Base-by-base conservation (phyloP, 2,113 vertebrate species). In the Ia io region DNA sequence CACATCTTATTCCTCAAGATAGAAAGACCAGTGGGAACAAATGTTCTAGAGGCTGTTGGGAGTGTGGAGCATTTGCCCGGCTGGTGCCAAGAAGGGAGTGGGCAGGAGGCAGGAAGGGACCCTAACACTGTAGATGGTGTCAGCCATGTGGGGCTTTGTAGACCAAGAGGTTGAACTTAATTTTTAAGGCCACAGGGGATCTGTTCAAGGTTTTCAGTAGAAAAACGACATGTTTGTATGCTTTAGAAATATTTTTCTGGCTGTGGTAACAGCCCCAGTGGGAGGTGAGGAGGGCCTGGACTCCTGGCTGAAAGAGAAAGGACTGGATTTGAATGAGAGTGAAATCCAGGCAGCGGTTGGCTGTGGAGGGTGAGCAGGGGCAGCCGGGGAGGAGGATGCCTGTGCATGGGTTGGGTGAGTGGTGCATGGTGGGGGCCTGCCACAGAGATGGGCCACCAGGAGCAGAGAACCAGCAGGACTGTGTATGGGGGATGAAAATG, bases 401-500 rank as follows among this genome's bases (percentile, higher is more conserved):
- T 16, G 0, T 2, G 30, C 17, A 7, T 4, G 35, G 44, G 35
- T 20, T 10, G 73, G 53, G 14, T 23, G 37, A 53, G 6, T 6
- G 14, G 16, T 1, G 3, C 40, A 17, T 1, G 8, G 49, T 16
- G 28, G 37, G 42, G 6, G n/a, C 6, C 56, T 49, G 63, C 23
- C 35, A 13, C 49, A 35, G 71, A 59, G 79, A 10, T 44, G 42
- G 32, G 11, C 67, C 17, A 5, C 37, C 5, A 1, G 17, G 11
- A 23, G 2, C 42, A 13, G 59, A 44, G 37, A 30, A 7, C 37
- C 5, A 8, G 12, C 18, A 20, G 3, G 71, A 23, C 40, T 0
- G 1, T 2, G 3, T 3, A 1, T 18, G 18, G 40, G 18, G 16
- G 8, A 14, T 8, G 18, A n/a, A 42, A 37, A 30, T 1, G 3